Evolutionary conservation across 2,888 invertebrate species (phyloP).

Genomic region (Polyommatus iphigenia): DNA sequence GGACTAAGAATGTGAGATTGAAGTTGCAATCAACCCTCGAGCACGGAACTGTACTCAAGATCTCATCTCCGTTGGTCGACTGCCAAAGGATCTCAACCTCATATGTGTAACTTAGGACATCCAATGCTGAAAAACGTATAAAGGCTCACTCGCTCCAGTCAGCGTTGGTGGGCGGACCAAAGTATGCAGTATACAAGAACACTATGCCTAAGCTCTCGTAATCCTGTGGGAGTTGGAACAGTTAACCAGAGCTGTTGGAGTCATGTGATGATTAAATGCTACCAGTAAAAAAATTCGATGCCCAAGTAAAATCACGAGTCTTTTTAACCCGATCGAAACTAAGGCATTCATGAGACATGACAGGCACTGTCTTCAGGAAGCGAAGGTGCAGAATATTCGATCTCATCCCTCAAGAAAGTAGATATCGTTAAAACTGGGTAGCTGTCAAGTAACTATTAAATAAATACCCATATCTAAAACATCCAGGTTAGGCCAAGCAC

Average conservation of each 20-base stretch:
- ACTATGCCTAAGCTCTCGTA: no score
- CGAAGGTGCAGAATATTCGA: neutral
- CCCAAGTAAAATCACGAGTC: neutral
- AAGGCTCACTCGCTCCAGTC: no score
- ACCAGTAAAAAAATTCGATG: neutral
- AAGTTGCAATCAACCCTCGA: conserved; percentile 13
- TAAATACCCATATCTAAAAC: no score
- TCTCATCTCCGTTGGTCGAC: conserved; percentile 14
- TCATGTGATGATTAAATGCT: neutral
- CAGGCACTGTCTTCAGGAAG: neutral
- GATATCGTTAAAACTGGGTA: neutral
- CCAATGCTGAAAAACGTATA: neutral
- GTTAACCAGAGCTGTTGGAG: no score
- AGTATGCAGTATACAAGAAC: no score
- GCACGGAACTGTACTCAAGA: conserved; percentile 18
- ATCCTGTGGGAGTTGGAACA: no score
- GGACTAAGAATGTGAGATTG: neutral
- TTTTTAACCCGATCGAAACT: neutral
- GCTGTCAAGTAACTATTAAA: no score
- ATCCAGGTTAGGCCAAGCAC: no score
- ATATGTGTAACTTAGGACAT: neutral
- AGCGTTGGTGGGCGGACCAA: no score
- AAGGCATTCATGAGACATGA: neutral
- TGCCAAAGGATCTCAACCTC: conserved; percentile 25
- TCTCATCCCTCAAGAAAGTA: neutral